phyloP scores from a whole-genome alignment of 1,140 invertebrate species.

The Drosophila azteca region DNA sequence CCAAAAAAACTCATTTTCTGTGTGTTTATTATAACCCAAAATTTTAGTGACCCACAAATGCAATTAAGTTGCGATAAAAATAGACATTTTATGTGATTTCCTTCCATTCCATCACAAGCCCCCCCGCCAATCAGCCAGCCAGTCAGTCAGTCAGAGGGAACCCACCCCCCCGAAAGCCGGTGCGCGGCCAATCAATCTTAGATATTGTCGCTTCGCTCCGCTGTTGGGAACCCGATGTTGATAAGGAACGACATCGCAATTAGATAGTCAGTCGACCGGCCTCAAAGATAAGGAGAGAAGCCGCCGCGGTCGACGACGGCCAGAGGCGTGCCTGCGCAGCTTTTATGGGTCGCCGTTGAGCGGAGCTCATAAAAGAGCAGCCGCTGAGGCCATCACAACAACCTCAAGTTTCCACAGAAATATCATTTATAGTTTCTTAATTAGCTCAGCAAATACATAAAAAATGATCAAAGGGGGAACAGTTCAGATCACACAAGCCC shows the following conservation, averaged over 20 bases:
- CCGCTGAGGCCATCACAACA: constrained; percentile 25
- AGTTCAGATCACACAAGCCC: constrained; percentile 7
- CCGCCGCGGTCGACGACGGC: background rate
- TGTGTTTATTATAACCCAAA: constrained; percentile 56
- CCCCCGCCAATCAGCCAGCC: constrained; percentile 21
- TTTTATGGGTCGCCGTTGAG: constrained; percentile 61
- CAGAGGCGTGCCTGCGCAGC: background rate
- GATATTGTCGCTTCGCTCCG: constrained; percentile 62
- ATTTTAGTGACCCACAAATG: constrained; percentile 74
- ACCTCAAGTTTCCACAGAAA: constrained; percentile 56
- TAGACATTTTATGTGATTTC: constrained; percentile 76
- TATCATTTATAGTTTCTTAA: constrained; percentile 68
- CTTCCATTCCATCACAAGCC: constrained; percentile 43
- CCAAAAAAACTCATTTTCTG: constrained; percentile 36
- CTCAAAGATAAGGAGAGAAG: constrained; percentile 50
- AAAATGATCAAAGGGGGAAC: constrained; percentile 16
- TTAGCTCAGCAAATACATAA: constrained; percentile 55
- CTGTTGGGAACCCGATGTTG: constrained; percentile 54
- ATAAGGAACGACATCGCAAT: constrained; percentile 77
- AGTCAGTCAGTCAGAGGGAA: constrained; percentile 9
- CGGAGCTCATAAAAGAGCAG: constrained; percentile 70
- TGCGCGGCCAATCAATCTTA: constrained; percentile 69
- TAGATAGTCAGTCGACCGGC: constrained; percentile 67
- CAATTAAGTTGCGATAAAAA: constrained; percentile 78
- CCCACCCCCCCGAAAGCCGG: constrained; percentile 32